Percentiles rank a stretch among this genome's conserved stretches.
Conservation (phyloP, 2,888 invertebrate species). For the Ichneumon xanthorius region DNA sequence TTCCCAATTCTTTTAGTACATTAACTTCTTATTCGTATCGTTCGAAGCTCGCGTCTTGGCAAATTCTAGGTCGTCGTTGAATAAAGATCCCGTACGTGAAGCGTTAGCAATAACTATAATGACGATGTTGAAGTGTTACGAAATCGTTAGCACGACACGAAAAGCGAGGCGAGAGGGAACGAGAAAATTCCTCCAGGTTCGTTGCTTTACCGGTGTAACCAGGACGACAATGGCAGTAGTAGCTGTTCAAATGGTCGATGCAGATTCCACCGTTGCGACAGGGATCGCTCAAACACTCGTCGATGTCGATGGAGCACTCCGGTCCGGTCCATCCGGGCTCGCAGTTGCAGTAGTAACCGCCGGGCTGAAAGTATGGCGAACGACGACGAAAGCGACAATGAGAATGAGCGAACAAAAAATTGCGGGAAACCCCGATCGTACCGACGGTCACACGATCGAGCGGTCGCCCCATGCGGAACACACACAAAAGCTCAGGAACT, state of each 20-base stretch:
- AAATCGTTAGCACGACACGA: constrained; percentile 50
- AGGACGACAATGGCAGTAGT: constrained; percentile 87
- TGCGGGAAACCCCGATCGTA: constrained; percentile 22
- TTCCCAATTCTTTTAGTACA: no score
- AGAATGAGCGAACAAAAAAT: constrained; percentile 32
- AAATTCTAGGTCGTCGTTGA: no score
- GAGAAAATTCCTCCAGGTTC: background rate
- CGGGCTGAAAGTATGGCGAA: constrained; percentile 81
- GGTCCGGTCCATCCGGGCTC: constrained; percentile 89
- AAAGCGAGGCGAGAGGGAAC: constrained; percentile 32
- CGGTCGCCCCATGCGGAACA: background rate
- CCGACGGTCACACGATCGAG: background rate
- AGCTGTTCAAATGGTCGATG: constrained; percentile 85
- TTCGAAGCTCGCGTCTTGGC: no score
- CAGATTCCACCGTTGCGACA: constrained; percentile 90
- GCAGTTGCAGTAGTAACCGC: constrained; percentile 90
- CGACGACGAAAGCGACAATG: constrained; percentile 63
- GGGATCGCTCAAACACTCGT: constrained; percentile 87
- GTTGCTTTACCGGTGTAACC: constrained; percentile 86
- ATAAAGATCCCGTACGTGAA: no score
- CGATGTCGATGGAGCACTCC: constrained; percentile 86
- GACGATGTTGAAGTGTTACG: no score
- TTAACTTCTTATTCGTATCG: no score
- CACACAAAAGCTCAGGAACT: constrained; percentile 83
- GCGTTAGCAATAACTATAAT: no score